phyloP scores from a whole-genome alignment of 37 sponge, comb jelly and placozoan genomes.

The Bolinopsis microptera region DNA sequence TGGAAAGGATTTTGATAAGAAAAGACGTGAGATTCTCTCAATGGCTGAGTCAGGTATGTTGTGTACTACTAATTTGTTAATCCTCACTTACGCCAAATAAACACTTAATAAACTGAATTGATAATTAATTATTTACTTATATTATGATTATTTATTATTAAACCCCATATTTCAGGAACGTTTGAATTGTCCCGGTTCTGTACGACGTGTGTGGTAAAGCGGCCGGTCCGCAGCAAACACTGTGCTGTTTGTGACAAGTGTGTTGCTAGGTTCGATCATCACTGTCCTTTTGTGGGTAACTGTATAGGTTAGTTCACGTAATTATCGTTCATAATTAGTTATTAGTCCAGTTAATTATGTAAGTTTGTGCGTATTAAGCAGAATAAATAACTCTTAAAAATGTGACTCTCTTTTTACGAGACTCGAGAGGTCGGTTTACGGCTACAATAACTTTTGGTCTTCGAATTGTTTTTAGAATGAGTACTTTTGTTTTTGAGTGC shows the following conservation, averaged over 20 bases:
- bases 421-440: too few species aligned
- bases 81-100: too few species aligned
- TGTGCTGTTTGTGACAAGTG: slow-evolving; percentile 89
- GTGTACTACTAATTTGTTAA: too few species aligned
- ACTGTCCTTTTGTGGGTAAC: slow-evolving; percentile 93
- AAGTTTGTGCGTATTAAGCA: background rate
- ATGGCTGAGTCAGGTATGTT: slow-evolving; percentile 26
- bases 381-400: background rate
- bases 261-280: slow-evolving; percentile 93
- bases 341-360: background rate
- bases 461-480: too few species aligned
- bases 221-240: slow-evolving; percentile 92
- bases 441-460: too few species aligned
- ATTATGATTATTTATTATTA: too few species aligned
- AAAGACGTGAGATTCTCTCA: background rate
- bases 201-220: slow-evolving; percentile 78
- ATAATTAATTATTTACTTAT: too few species aligned
- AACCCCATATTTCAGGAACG: slow-evolving; percentile 59
- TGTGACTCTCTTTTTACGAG: too few species aligned
- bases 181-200: slow-evolving; percentile 75
- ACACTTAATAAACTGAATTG: too few species aligned
- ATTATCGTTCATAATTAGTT: too few species aligned
- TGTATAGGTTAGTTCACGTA: slow-evolving; percentile 80
- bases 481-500: too few species aligned
- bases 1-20: slow-evolving; percentile 13